Percentiles rank a stretch among this genome's conserved stretches.
Evolutionary conservation across 1,140 invertebrate genomes (phyloP).

Genomic region (Pemphigus obesinymphae): DNA sequence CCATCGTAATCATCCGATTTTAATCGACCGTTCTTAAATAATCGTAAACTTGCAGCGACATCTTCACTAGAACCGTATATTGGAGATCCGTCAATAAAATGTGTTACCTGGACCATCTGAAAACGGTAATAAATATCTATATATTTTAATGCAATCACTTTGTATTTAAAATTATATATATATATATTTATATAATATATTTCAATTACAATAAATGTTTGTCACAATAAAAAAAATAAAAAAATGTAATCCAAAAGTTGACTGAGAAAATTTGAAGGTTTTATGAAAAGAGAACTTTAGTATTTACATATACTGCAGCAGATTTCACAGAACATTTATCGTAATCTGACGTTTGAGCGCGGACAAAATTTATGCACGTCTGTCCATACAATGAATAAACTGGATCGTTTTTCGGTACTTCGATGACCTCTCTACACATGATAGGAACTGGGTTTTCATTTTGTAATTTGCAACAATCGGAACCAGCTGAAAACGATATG

Average conservation of each 20-base stretch:
- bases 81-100: neutral
- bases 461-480: neutral
- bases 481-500: neutral
- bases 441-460: neutral
- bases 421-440: constrained; percentile 58
- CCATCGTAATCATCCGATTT: neutral
- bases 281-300: too few species aligned
- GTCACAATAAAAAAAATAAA: too few species aligned
- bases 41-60: neutral
- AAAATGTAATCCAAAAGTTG: too few species aligned
- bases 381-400: constrained; percentile 64
- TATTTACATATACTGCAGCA: too few species aligned
- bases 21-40: neutral
- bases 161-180: too few species aligned
- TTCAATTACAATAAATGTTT: too few species aligned
- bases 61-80: neutral
- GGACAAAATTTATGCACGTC: constrained; percentile 78
- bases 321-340: neutral
- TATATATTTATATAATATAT: too few species aligned
- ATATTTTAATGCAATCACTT: too few species aligned
- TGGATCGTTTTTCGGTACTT: constrained; percentile 75
- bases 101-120: neutral
- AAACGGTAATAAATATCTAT: too few species aligned
- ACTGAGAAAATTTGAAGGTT: too few species aligned
- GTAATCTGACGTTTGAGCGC: constrained; percentile 58